Conservation (phyloP, 2,888 invertebrate genomes). For the Chloroclystis v-ata region DNA sequence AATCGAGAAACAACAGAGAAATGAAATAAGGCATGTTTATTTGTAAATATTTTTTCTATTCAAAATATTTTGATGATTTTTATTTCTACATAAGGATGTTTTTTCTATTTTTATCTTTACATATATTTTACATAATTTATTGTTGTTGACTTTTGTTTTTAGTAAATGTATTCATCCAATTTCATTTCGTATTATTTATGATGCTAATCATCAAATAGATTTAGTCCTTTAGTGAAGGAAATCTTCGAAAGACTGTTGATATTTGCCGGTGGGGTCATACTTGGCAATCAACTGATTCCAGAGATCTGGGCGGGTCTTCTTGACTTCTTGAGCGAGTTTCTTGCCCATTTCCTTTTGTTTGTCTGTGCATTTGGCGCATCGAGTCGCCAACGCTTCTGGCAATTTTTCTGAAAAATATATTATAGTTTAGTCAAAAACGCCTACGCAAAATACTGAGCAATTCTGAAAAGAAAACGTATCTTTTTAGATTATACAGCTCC, state of each 20-base stretch:
- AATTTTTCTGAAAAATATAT: slow-evolving; percentile 75
- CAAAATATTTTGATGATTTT: no score
- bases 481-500: no score
- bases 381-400: slow-evolving; percentile 82
- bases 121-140: no score
- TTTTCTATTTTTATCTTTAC: no score
- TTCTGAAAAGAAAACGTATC: no score
- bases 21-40: slow-evolving; percentile 9
- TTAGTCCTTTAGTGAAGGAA: slow-evolving; percentile 38
- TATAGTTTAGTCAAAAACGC: not conserved
- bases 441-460: no score
- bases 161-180: not conserved
- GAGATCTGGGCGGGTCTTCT: slow-evolving; percentile 73
- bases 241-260: slow-evolving; percentile 62
- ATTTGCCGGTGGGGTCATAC: slow-evolving; percentile 80
- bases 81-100: no score
- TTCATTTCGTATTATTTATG: not conserved
- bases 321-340: slow-evolving; percentile 77
- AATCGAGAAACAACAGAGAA: slow-evolving; percentile 11
- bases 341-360: slow-evolving; percentile 81
- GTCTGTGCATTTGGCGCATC: slow-evolving; percentile 83
- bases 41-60: no score
- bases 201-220: not conserved
- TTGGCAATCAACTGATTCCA: slow-evolving; percentile 73
- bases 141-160: no score